Evolutionary conservation across 2,888 invertebrate genomes (phyloP), one percentile per base, ranked within the genome.

Genomic region (Euzetes globulus): DNA sequence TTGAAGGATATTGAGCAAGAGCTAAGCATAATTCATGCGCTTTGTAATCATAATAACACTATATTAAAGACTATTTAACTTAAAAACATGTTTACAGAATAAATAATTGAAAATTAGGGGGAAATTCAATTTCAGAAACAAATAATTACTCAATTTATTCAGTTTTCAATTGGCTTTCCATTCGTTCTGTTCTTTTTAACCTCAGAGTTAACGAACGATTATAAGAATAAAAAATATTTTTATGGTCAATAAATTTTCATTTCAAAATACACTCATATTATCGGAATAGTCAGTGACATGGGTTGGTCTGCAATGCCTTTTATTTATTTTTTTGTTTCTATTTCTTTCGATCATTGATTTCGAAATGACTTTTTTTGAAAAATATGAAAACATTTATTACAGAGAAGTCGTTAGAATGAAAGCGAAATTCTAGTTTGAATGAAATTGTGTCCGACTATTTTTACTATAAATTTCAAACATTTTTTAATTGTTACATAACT

Each of bases 301-400:
- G 71, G 27, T 74, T 68, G 5, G 72, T 71, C 4, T 71, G 41
- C 6, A 52, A 58, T 63, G 63, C 63, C 15, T 63, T 2, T 63
- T 5, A 37, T 17, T 13, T 22, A 9, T 58, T 6, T 9, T 65
- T 60, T 71, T 17, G 58, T 41, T 41, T 29, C n/a, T 50, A 68
- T 9, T 47, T 47, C 15, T n/a, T 47, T 47, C n/a, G 47, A 47
- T 47, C 47, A 47, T 47, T 47, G 47, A 47, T 47, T 47, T 47
- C 13, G n/a, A 47, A 47, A 17, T 13, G n/a, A n/a, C n/a, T n/a
- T 50, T 50, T 50, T 19, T 50, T 19, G 4, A n/a, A 50, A 50
- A 6, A 19, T 50, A 19, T 50, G 2, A 50, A 50, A 50, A 50
- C 19, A 50, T 50, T 41, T 41, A 41, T 41, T 41, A 41, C 13